phyloP scores from a whole-genome alignment of 1,140 invertebrate genomes.

The Drosophila hydei region DNA sequence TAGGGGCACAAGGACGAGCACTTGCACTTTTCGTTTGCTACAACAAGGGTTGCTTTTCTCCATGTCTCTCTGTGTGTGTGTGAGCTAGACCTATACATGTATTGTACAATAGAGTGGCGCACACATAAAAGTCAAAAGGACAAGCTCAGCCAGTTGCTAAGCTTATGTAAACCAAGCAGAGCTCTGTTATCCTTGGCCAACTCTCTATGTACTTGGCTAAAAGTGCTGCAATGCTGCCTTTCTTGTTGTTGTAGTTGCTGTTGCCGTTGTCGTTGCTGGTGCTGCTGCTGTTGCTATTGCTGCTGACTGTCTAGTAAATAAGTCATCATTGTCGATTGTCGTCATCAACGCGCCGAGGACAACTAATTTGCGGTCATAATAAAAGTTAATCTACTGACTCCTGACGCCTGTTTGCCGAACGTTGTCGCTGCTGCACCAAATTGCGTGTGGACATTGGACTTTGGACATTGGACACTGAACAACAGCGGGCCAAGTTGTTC shows the following conservation, averaged over 20 bases:
- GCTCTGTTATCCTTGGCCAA: constrained; percentile 31
- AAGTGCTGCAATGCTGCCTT: background rate
- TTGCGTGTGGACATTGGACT: constrained; percentile 44
- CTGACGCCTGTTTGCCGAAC: constrained; percentile 45
- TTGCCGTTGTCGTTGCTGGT: background rate
- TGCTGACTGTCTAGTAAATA: constrained; percentile 61
- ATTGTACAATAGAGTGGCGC: constrained; percentile 55
- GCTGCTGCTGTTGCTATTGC: background rate
- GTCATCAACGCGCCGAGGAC: constrained; percentile 80
- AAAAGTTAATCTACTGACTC: constrained; percentile 83
- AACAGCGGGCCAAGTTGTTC: background rate
- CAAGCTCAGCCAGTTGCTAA: constrained; percentile 46
- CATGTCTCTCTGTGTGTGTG: constrained; percentile 16
- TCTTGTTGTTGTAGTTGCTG: constrained; percentile 8
- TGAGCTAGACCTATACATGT: constrained; percentile 30
- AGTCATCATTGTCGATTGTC: constrained; percentile 82
- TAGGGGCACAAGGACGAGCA: constrained; percentile 35
- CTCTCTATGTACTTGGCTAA: constrained; percentile 32
- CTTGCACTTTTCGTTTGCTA: constrained; percentile 65
- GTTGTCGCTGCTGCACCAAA: constrained; percentile 39
- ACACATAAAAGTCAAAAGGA: constrained; percentile 66
- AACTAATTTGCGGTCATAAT: constrained; percentile 84
- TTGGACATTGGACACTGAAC: constrained; percentile 8
- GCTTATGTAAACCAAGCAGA: constrained; percentile 15
- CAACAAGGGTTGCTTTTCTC: constrained; percentile 67